A percentile compares a stretch with the other conserved stretches of the same genome.
Conservation (phyloP, 2,888 invertebrate species). For the Palloptera scutellata region DNA sequence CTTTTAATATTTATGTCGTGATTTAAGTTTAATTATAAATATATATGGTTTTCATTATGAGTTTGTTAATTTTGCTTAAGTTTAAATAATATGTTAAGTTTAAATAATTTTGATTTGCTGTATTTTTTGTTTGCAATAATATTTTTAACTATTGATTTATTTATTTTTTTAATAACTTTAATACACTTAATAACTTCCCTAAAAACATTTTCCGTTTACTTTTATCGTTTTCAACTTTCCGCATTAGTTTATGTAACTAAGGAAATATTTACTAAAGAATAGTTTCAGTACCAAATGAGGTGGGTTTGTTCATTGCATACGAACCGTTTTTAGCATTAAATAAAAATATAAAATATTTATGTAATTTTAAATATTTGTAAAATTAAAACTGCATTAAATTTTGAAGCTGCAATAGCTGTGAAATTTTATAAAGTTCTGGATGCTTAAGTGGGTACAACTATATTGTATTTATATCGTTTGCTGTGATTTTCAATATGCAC, state of each 20-base stretch:
- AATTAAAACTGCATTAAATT: no score
- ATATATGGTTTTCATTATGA: constrained; percentile 22
- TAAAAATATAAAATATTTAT: background rate
- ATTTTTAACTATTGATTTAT: background rate
- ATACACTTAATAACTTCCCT: constrained; percentile 41
- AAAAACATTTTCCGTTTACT: constrained; percentile 36
- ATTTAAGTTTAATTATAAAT: constrained; percentile 27
- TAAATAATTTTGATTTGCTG: constrained; percentile 21
- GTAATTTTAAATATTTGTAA: no score
- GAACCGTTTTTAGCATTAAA: background rate
- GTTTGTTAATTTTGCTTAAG: constrained; percentile 22
- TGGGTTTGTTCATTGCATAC: background rate
- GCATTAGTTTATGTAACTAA: constrained; percentile 3
- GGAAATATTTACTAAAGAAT: no score
- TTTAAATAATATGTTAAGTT: constrained; percentile 24
- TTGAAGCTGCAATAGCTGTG: no score
- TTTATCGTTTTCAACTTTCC: constrained; percentile 12
- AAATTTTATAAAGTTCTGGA: no score
- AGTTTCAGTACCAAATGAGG: background rate
- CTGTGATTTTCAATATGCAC: no score
- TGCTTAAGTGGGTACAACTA: no score
- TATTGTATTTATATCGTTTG: no score
- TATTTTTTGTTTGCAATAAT: constrained; percentile 10
- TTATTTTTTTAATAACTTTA: constrained; percentile 37
- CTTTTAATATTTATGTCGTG: constrained; percentile 30